phyloP scores from a whole-genome alignment of 2,888 invertebrate genomes.

The Diaprepes abbreviatus region DNA sequence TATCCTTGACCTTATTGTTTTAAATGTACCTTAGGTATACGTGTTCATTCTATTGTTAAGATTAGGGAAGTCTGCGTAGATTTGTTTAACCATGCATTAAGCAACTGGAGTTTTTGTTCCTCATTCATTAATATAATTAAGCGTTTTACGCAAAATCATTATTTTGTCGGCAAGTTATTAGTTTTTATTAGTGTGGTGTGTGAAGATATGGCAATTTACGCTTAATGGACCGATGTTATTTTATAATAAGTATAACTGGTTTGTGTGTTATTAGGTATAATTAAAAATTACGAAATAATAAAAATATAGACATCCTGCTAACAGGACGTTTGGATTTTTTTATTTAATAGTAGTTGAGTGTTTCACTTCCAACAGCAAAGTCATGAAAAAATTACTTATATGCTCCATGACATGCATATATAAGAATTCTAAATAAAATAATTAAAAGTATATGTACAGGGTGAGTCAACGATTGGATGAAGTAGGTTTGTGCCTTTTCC shows the following conservation, averaged over 20 bases:
- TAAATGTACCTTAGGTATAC: background rate
- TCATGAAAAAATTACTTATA: no score
- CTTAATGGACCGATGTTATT: background rate
- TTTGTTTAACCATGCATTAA: background rate
- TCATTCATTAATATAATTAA: background rate
- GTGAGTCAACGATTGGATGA: no score
- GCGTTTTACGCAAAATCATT: background rate
- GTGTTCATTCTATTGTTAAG: background rate
- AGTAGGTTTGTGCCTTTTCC: no score
- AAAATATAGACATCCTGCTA: no score
- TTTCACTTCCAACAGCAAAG: no score
- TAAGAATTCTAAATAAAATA: no score
- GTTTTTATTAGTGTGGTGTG: slow-evolving; percentile 3
- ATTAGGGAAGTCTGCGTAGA: background rate
- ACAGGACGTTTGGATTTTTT: no score
- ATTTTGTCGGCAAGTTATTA: background rate
- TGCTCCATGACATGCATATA: no score
- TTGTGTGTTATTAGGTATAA: background rate
- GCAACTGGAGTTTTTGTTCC: background rate
- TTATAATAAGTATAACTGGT: background rate
- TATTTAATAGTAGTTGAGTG: no score
- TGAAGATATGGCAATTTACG: background rate
- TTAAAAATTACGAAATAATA: slow-evolving; percentile 4
- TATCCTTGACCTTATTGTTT: slow-evolving; percentile 36
- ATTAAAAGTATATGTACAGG: no score